Base-by-base conservation (phyloP, 2,888 invertebrate species). In the Euclidia mi region DNA sequence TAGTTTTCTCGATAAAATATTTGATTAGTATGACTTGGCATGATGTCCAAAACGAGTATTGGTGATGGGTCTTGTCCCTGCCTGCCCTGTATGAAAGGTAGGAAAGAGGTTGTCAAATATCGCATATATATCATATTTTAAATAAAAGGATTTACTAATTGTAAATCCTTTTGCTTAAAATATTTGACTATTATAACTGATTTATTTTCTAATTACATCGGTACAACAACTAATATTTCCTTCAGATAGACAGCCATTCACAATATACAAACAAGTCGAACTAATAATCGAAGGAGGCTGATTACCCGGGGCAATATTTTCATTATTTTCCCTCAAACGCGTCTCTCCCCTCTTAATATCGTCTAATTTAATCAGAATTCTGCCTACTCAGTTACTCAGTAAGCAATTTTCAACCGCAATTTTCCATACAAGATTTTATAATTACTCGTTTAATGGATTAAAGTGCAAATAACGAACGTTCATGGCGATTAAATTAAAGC, bases 301-400 rank as follows among this genome's bases (percentile, higher is more conserved):
- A 85, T 84, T 82, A 82, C 79, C 77, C 79, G 56, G 49, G 66
- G 82, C 81, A 80, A 90, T 91, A 90, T 88, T 91, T 93, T 91
- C 91, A 93, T 94, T 93, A 92, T 88, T 89, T 88, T 85, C 86
- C 85, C 82, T 81, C 75, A 79, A 87, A 83, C 76, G 66, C 76
- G 68, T 81, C 78, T 81, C 78, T 84, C 89, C 92, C 91, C 90
- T 85, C 82, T 82, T 89, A 92, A 91, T 91, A 92, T 85, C 74
- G 84, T 84, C 82, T 92, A 91, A 92, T 93, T 93, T 90, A 93
- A 94, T 93, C 88, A 92, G 82, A 87, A 86, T 84, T 84, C 56
- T 87, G 88, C 87, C 87, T 84, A 83, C 85, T 81, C 75, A 76
- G 82, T 71, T 73, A 73, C 84, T 81, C 75, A 75, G 83, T 72